Conservation (phyloP, 1,140 invertebrate species). For the Leucophenga varia region DNA sequence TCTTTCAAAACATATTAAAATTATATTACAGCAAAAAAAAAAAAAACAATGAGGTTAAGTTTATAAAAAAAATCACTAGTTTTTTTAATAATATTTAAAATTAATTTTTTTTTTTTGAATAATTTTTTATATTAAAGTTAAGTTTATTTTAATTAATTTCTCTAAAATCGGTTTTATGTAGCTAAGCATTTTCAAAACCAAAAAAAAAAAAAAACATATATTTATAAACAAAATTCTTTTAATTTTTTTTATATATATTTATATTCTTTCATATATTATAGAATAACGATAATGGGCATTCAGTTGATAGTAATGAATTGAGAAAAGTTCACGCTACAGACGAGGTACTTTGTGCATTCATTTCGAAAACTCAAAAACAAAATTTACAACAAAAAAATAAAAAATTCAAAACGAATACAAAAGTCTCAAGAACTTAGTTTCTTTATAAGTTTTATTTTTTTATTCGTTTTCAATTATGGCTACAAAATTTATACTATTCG, state of each 20-base stretch:
- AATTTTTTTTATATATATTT: conserved; percentile 33
- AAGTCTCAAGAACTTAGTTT: conserved; percentile 23
- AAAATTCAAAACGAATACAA: conserved; percentile 11
- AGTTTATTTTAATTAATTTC: conserved; percentile 9
- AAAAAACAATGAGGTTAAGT: conserved; percentile 28
- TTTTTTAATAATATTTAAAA: conserved; percentile 10
- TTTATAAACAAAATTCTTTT: conserved; percentile 32
- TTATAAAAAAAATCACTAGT: conserved; percentile 25
- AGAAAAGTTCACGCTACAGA: conserved; percentile 58
- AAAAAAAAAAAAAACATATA: conserved; percentile 30
- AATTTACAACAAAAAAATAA: conserved; percentile 20
- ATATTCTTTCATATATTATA: conserved; percentile 49
- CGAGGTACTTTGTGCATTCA: conserved; percentile 57
- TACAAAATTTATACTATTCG: conserved; percentile 36
- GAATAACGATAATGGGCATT: conserved; percentile 57
- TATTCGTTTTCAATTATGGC: conserved; percentile 24
- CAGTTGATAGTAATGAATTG: conserved; percentile 57
- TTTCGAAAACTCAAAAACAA: conserved; percentile 26
- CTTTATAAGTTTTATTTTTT: conserved; percentile 31
- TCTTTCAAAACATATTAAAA: conserved; percentile 33
- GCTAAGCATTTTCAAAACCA: conserved; percentile 19
- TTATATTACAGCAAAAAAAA: conserved; percentile 29
- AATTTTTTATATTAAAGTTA: conserved; percentile 9
- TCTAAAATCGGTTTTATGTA: too few relatives aligned
- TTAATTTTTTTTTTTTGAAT: conserved; percentile 16